Base-by-base conservation (phyloP, 2,113 vertebrate species). In the Pionites leucogaster region DNA sequence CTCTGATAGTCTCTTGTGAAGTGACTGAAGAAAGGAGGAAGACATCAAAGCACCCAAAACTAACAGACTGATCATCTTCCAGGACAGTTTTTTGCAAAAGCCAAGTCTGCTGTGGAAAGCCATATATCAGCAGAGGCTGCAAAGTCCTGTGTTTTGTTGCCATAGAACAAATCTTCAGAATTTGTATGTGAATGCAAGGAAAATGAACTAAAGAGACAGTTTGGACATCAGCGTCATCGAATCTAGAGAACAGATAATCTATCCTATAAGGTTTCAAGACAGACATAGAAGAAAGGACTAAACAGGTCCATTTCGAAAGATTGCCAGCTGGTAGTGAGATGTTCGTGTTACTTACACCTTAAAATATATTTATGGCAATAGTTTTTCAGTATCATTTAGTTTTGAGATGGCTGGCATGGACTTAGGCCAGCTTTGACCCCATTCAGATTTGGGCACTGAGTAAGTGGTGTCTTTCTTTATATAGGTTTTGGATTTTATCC, bases 1-100 rank as follows among this genome's bases (percentile, higher is more conserved):
- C 17, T 72, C 27, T 52, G 53, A 64, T 80, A 85, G 65, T 79
- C 63, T 41, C 59, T 80, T 95, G 71, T 76, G 59, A 92, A 96
- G 67, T 27, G 49, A 82, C 4, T 88, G 63, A 89, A 77, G 24
- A 81, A 86, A 93, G 11, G 57, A 82, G 24, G 9, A 91, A 19
- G 17, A 88, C 71, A 86, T 88, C 79, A 93, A 95, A 92, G 82
- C 13, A 86, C 22, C 29, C 35, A 70, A 86, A 95, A 27, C 24
- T 59, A 93, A 80, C 35, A 95, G 78, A 82, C 79, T 86, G 55
- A 74, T 91, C 77, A 69, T 92, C 53, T 92, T 86, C 35, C 71
- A 92, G 78, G 59, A 79, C 33, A 70, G 65, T 65, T 4, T 46
- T 89, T 90, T 88, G 17, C 59, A 71, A 90, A 91, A 94, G 35